Evolutionary conservation across 2,113 vertebrate genomes (phyloP), one percentile per base, ranked within the genome.

Genomic region (Pterophyllum scalare): DNA sequence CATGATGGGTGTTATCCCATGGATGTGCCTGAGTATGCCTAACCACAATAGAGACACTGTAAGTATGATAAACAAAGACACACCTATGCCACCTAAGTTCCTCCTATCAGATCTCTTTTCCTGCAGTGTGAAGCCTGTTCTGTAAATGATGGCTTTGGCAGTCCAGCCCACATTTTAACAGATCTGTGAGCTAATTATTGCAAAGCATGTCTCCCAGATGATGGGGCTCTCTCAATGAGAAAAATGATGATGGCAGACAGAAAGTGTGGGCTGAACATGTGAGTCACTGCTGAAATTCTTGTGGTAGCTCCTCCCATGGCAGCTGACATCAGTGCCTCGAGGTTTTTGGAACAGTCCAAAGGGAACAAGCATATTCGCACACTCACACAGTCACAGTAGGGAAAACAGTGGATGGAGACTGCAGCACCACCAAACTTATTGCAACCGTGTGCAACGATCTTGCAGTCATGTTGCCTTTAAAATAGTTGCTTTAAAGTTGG

Each of bases 31-130:
- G 65, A 19, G 3, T 31, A 0, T 0, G 65, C 26, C 40, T 70
- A 24, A 6, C 28, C 24, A 70, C 17, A 70, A 13, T 52, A 10
- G 15, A 70, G 24, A 31, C 43, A 2, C 65, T 52, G 5, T 70
- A 26, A 70, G 14, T 2, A 70, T 31, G 43, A 70, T 70, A 52
- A 52, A 70, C 28, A 52, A 70, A 28, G 65, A 13, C 43, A 52
- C 43, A 70, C 24, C 43, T 70, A 28, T 52, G 43, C 43, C 65
- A 49, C 64, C 46, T 6, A 67, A 67, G 64, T 46, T 67, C 26
- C 46, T 19, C 24, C 1, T 22, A 46, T 67, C 0, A 0, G 3
- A 26, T 15, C 40, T 67, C 0, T 1, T 26, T 26, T 46, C 22
- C 24, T 67, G 0, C 22, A 67, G 2, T 1, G 64, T 46, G 22